Conservation (phyloP, 2,797 vertebrate species). For the Muscicapa striata region DNA sequence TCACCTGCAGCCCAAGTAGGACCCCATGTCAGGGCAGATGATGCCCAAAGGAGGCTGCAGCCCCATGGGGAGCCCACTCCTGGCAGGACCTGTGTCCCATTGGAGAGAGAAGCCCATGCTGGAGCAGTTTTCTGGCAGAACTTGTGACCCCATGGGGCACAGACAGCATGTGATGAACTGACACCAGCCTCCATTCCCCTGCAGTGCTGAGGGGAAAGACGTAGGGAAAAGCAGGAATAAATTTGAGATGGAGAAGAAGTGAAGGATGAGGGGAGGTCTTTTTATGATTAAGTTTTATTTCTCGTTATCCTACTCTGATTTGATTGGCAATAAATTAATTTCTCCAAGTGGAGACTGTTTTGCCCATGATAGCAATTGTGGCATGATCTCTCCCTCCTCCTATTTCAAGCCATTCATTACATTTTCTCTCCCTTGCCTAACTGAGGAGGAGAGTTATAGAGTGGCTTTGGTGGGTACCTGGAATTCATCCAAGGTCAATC, state of each 20-base stretch:
- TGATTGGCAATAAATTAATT: not conserved
- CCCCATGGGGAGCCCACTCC: accelerated
- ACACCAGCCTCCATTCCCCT: not conserved
- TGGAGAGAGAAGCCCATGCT: not conserved
- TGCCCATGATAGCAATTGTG: not conserved
- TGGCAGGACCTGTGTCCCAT: not conserved
- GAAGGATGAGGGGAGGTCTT: not conserved
- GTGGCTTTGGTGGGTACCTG: not conserved
- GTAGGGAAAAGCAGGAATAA: not conserved
- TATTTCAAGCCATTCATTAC: not conserved
- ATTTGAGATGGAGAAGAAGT: not conserved
- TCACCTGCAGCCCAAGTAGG: not conserved
- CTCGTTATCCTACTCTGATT: not conserved
- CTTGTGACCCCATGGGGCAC: not conserved
- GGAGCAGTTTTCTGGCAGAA: not conserved
- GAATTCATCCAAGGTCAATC: not conserved
- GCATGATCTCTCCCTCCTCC: not conserved
- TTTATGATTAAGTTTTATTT: not conserved
- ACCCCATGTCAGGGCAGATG: not conserved
- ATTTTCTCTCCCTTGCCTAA: not conserved
- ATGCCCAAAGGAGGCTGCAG: not conserved
- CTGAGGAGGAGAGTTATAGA: not conserved
- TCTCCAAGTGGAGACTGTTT: not conserved
- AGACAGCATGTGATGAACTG: not conserved
- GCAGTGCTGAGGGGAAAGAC: not conserved